Percentiles rank a stretch among this genome's conserved stretches.
phyloP scores from a whole-genome alignment of 2,797 vertebrate species.

The Pachyuromys duprasi region DNA sequence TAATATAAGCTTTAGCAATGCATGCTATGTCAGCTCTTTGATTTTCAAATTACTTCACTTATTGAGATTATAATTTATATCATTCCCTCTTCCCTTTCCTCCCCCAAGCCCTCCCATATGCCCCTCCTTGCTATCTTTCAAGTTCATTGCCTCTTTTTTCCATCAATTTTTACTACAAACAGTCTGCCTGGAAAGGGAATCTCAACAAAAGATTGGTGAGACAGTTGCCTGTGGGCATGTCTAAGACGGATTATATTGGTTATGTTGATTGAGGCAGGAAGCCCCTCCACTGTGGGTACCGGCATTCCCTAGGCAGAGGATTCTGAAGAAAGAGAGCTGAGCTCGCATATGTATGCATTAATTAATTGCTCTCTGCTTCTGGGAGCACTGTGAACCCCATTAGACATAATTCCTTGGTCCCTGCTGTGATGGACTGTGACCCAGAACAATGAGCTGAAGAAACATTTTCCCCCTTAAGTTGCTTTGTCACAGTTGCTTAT shows the following conservation, averaged over 20 bases:
- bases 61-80: background rate
- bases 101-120: background rate
- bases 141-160: background rate
- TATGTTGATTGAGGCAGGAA: background rate
- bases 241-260: too few species aligned
- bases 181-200: background rate
- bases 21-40: background rate
- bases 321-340: background rate
- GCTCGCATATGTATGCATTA: background rate
- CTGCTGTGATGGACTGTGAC: background rate
- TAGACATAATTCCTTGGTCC: background rate
- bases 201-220: too few species aligned
- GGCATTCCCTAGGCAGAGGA: background rate
- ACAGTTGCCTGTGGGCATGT: background rate
- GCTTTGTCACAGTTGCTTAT: background rate
- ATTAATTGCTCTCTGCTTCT: background rate
- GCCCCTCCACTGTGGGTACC: background rate
- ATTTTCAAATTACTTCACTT: background rate
- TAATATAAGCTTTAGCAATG: background rate
- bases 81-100: background rate
- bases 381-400: background rate
- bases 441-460: background rate
- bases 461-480: background rate
- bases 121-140: background rate
- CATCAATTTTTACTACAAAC: background rate